Percentiles rank a stretch among this genome's conserved stretches.
phyloP scores from a whole-genome alignment of 1,140 invertebrate species.

The Anagrus nilaparvatae region DNA sequence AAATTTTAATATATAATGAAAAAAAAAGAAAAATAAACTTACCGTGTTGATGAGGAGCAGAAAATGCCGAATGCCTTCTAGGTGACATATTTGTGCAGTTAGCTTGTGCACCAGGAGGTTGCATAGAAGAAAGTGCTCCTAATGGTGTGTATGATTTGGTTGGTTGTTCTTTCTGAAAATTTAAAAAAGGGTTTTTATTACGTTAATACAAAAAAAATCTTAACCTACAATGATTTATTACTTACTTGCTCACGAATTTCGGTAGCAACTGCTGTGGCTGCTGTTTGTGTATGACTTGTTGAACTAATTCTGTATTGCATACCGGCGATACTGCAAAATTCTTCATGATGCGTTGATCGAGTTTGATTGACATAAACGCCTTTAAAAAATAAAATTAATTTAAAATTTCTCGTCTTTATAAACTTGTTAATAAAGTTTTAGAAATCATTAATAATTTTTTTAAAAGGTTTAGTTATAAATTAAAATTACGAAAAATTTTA shows the following conservation, averaged over 20 bases:
- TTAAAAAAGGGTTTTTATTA: conserved; percentile 4
- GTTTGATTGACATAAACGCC: conserved; percentile 70
- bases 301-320: conserved; percentile 74
- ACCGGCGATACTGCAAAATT: conserved; percentile 68
- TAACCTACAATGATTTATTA: conserved; percentile 2
- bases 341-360: conserved; percentile 63
- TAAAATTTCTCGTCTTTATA: conserved; percentile 1
- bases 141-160: conserved; percentile 67
- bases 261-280: conserved; percentile 62
- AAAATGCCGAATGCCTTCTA: conserved; percentile 39
- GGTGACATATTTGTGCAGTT: conserved; percentile 44
- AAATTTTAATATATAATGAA: too few species aligned
- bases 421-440: too few species aligned
- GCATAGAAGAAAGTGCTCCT: conserved; percentile 76
- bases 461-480: too few species aligned
- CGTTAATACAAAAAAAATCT: too few species aligned
- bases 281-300: conserved; percentile 66
- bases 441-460: background rate
- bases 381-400: conserved; percentile 15
- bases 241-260: conserved; percentile 46
- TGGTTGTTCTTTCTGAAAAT: conserved; percentile 38
- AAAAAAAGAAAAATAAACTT: conserved; percentile 20
- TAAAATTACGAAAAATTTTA: too few species aligned
- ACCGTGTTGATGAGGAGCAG: conserved; percentile 42
- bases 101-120: conserved; percentile 55